A percentile compares a stretch with the other conserved stretches of the same genome.
Evolutionary conservation across 2,113 vertebrate genomes (phyloP).

Genomic region (Podiceps cristatus): DNA sequence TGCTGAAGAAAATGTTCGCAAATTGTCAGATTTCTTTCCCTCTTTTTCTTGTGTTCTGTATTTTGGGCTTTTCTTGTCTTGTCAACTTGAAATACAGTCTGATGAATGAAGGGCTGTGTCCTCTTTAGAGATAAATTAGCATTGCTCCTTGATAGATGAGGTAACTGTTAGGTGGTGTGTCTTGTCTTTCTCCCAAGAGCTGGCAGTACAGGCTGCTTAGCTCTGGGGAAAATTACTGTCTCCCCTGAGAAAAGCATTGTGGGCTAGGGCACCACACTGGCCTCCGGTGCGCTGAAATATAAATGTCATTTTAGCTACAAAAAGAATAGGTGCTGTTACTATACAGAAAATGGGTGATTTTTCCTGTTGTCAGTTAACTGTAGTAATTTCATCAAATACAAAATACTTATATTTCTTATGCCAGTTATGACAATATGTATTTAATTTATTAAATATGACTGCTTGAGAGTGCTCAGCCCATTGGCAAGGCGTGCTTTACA

Average conservation of each 20-base stretch:
- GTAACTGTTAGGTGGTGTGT: no score
- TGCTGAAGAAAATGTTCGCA: background rate
- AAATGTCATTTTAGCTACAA: background rate
- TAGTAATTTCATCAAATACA: slow-evolving; percentile 48
- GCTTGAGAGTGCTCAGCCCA: slow-evolving; percentile 10
- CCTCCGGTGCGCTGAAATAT: background rate
- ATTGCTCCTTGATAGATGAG: background rate
- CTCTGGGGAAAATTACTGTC: background rate
- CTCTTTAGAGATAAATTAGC: background rate
- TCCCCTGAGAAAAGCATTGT: background rate
- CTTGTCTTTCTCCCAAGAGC: background rate
- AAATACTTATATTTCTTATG: slow-evolving; percentile 60
- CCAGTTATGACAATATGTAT: slow-evolving; percentile 10
- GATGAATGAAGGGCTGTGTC: fast-evolving
- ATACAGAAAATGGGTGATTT: background rate
- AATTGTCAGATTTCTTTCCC: background rate
- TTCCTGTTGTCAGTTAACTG: slow-evolving; percentile 12
- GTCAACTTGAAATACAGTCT: background rate
- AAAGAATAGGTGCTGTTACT: background rate
- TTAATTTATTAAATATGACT: slow-evolving; percentile 30
- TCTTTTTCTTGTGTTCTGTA: fast-evolving
- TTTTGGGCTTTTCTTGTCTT: background rate
- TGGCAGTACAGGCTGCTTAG: background rate
- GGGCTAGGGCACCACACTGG: background rate
- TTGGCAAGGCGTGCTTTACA: slow-evolving; percentile 22